A percentile compares a stretch with the other conserved stretches of the same genome.
phyloP scores from a whole-genome alignment of 2,888 invertebrate genomes.

The Cacoxenus indagator region DNA sequence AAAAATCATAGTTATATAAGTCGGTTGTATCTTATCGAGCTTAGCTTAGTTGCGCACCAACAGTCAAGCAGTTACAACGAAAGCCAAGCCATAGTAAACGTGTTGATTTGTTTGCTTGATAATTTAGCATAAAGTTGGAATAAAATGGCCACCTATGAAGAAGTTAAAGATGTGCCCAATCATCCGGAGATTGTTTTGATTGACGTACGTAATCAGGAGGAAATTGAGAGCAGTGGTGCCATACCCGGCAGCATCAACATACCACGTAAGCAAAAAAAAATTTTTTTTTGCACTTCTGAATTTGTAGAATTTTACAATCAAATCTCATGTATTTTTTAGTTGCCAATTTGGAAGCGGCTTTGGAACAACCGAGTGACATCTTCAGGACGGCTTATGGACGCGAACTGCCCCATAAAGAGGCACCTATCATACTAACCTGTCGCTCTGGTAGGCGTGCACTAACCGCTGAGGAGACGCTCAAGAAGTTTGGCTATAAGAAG shows the following conservation, averaged over 20 bases:
- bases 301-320: too few relatives aligned
- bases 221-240: constrained; percentile 78
- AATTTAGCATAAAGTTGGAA: background rate
- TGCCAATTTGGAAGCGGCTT: constrained; percentile 36
- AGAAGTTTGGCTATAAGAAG: constrained; percentile 41
- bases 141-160: constrained; percentile 70
- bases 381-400: constrained; percentile 41
- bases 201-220: constrained; percentile 83
- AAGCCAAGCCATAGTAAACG: too few relatives aligned
- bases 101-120: constrained; percentile 5
- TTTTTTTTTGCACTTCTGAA: too few relatives aligned
- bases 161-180: constrained; percentile 73
- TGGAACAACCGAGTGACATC: constrained; percentile 23
- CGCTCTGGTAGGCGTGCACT: constrained; percentile 42
- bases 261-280: constrained; percentile 75
- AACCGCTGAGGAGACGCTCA: constrained; percentile 44
- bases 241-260: constrained; percentile 84
- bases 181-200: constrained; percentile 75
- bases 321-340: constrained; percentile 37
- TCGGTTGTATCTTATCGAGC: background rate
- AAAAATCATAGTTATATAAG: constrained; percentile 2
- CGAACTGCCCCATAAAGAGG: constrained; percentile 33
- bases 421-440: constrained; percentile 49
- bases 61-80: background rate
- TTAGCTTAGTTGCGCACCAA: background rate